Base-by-base conservation (phyloP, 1,140 invertebrate genomes). In the fruit fly (Drosophila melanogaster) region DNA sequence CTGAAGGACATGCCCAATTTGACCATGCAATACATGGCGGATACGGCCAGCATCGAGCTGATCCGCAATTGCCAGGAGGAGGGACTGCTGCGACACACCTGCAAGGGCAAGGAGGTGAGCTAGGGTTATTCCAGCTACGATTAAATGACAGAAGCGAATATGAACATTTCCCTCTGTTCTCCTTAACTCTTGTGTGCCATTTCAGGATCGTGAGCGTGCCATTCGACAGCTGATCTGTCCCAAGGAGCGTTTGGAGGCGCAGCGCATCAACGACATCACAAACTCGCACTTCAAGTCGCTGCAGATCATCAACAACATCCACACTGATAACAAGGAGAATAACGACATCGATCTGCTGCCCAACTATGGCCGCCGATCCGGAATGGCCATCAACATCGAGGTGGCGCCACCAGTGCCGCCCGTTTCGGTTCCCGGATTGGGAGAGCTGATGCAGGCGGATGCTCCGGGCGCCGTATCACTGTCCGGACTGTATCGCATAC, bases 31-130 rank as follows among this genome's bases (percentile, higher is more conserved):
- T 96, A 95, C 77, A 93, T 95, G 76, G 96, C 96, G 33, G 95
- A 96, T 70, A 95, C 96, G 84, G 94, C 97, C 22, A 94, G 97
- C 35, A 94, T 98, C 40, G 96, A 97, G 80, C 93, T 98, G 41
- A 97, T 97, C 24, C 96, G 96, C 40, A 98, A 98, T 92, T 96
- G 97, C 91, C 93, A 98, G 56, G 91, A 92, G 35, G 97, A 97
- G 92, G 97, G 97, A 40, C 96, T 96, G 30, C 93, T 95, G 79
- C 92, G 94, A 50, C 94, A 95, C 60, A 94, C 94, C 30, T 96
- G 95, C 90, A 95, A 94, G 78, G 94, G 95, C 80, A 95, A 95
- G 90, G 93, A 94, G 92, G 95, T 95, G 92, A 93, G 93, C 92
- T 10, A 10, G 30, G 26, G 6, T 26, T 26, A 7, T 26, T 26